A percentile compares a stretch with the other conserved stretches of the same genome.
Evolutionary conservation across 1,140 invertebrate species (phyloP).

Genomic region (Latrodectus geometricus): DNA sequence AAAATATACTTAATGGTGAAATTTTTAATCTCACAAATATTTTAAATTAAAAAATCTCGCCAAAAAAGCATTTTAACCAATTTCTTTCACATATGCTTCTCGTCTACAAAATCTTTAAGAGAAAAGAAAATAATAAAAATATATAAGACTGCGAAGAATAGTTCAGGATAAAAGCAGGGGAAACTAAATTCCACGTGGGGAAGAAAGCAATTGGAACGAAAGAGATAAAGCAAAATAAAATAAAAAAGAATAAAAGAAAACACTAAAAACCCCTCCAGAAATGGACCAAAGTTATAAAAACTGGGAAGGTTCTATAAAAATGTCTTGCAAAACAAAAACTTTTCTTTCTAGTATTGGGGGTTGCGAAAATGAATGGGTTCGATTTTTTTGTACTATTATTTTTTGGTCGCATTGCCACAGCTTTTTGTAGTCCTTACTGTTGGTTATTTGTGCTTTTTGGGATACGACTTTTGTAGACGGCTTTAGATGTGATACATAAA

Average conservation of each 20-base stretch:
- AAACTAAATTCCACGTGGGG: conserved; percentile 30
- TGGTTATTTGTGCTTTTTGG: conserved; percentile 46
- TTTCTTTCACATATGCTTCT: conserved; percentile 18
- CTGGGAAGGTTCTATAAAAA: conserved; percentile 59
- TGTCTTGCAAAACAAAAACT: conserved; percentile 59
- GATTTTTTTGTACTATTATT: conserved; percentile 21
- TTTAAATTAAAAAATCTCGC: too few species aligned
- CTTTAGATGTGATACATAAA: conserved; percentile 25
- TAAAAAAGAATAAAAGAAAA: neutral
- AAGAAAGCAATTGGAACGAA: conserved; percentile 53
- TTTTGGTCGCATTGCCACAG: neutral
- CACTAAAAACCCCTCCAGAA: conserved; percentile 54
- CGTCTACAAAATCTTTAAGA: conserved; percentile 23
- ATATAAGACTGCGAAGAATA: neutral
- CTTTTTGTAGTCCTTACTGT: conserved; percentile 22
- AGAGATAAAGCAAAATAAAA: conserved; percentile 31
- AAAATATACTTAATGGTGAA: too few species aligned
- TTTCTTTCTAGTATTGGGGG: neutral
- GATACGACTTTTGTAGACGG: conserved; percentile 24
- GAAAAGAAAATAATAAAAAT: conserved; percentile 4
- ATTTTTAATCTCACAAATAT: too few species aligned
- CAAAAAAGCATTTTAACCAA: neutral
- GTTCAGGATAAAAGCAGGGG: neutral
- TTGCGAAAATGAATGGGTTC: conserved; percentile 57
- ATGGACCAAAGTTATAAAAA: conserved; percentile 60